phyloP scores from a whole-genome alignment of 2,888 invertebrate species.

The Cetonia aurata region DNA sequence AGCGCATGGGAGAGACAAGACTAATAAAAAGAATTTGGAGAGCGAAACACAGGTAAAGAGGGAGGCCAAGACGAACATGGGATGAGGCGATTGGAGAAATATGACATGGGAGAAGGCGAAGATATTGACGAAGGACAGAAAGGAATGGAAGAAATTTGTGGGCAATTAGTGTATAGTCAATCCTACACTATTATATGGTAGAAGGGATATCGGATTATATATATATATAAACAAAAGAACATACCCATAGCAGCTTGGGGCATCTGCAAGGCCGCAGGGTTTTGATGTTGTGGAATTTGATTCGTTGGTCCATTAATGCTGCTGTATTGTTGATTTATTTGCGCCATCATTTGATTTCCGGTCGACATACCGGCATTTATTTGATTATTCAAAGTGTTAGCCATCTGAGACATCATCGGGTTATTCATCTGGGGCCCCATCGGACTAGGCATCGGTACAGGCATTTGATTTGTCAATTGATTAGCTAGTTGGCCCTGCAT shows the following conservation, averaged over 20 bases:
- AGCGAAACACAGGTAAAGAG: no score
- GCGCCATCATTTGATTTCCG: slow-evolving; percentile 68
- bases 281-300: slow-evolving; percentile 58
- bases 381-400: slow-evolving; percentile 57
- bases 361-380: slow-evolving; percentile 57
- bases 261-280: slow-evolving; percentile 63
- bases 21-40: no score
- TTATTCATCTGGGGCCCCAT: slow-evolving; percentile 72
- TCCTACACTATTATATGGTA: no score
- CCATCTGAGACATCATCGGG: slow-evolving; percentile 68
- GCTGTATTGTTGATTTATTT: slow-evolving; percentile 61
- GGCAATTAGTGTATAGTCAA: no score
- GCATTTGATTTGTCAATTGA: slow-evolving; percentile 61
- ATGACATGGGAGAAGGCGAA: no score
- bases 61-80: no score
- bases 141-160: no score
- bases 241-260: slow-evolving; percentile 51
- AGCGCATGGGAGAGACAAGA: no score
- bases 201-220: no score
- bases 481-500: slow-evolving; percentile 68
- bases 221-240: slow-evolving; percentile 31
- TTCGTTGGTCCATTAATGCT: slow-evolving; percentile 56
- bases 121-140: no score
- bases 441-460: slow-evolving; percentile 65
- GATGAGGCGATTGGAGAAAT: no score